Base-by-base conservation (phyloP, 1,140 invertebrate species). In the Belonocnema kinseyi region DNA sequence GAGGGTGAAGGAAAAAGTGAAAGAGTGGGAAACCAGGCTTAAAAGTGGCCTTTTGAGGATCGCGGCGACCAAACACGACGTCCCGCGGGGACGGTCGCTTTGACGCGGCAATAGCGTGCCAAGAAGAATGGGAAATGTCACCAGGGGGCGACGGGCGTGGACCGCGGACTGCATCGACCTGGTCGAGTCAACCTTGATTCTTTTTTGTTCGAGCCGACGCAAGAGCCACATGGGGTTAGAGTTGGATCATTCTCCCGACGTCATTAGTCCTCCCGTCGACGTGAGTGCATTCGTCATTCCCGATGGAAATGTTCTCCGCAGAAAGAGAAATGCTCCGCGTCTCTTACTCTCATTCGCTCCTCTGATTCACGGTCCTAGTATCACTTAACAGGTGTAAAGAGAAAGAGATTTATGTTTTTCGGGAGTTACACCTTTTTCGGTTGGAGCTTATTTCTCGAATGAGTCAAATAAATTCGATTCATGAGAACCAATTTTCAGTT, bases 111-210 rank as follows among this genome's bases (percentile, higher is more conserved):
- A 91, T 91, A 83, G 88, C 86, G 88, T 89, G 90, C 90, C 86
- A 87, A 90, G 88, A 90, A 91, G 90, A 91, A 91, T 91, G 88
- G 87, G 87, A 91, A 89, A 88, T 91, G 90, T 91, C 90, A 90
- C 90, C 86, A 91, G 90, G 90, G 90, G 90, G 90, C 83, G 87
- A 90, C 71, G 81, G 78, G 40, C 40, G 40, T 11, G 76, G 79
- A 79, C 77, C 79, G 74, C 85, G 78, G 84, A 84, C 78, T 82
- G 77, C 61, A 46, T 66, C 81, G 74, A 76, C 80, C 82, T 77
- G 83, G 33, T 76, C 81, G 75, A 85, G 83, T 84, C 83, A 84
- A 84, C 83, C 83, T 86, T 81, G 79, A 82, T 86, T 85, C 84
- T 83, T 87, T 86, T 88, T 88, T 87, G 80, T 85, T 83, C 80